phyloP scores from a whole-genome alignment of 2,888 invertebrate genomes.

The Halictus quadricinctus region DNA sequence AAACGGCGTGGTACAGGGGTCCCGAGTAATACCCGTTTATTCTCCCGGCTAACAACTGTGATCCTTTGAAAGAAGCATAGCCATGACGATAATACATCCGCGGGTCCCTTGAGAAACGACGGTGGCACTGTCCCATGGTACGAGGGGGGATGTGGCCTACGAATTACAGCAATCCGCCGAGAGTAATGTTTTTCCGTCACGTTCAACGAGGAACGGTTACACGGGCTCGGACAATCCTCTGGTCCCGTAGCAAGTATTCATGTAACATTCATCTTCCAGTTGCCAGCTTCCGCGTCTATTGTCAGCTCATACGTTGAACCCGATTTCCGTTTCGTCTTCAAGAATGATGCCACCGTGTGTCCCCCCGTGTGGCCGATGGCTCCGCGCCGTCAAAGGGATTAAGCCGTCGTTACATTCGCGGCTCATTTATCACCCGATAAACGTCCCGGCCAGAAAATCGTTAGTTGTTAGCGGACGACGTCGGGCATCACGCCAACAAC shows the following conservation, averaged over 20 bases:
- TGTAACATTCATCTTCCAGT: slow-evolving; percentile 67
- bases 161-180: slow-evolving; percentile 68
- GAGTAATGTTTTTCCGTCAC: slow-evolving; percentile 71
- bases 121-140: slow-evolving; percentile 45
- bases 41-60: slow-evolving; percentile 26
- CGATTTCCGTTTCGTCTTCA: slow-evolving; percentile 24
- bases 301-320: slow-evolving; percentile 60
- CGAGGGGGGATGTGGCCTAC: slow-evolving; percentile 47
- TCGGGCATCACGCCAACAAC: slow-evolving; percentile 52
- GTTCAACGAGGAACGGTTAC: slow-evolving; percentile 54
- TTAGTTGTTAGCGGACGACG: slow-evolving; percentile 47
- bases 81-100: slow-evolving; percentile 43
- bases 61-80: slow-evolving; percentile 34
- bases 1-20: not conserved
- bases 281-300: slow-evolving; percentile 68
- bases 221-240: slow-evolving; percentile 63
- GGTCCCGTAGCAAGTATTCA: slow-evolving; percentile 59
- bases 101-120: slow-evolving; percentile 47
- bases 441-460: slow-evolving; percentile 68
- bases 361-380: slow-evolving; percentile 23
- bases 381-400: slow-evolving; percentile 69
- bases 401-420: slow-evolving; percentile 72
- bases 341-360: slow-evolving; percentile 37
- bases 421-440: slow-evolving; percentile 75
- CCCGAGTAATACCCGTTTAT: slow-evolving; percentile 37